phyloP scores from a whole-genome alignment of 1,140 invertebrate species.

The Ruditapes philippinarum region DNA sequence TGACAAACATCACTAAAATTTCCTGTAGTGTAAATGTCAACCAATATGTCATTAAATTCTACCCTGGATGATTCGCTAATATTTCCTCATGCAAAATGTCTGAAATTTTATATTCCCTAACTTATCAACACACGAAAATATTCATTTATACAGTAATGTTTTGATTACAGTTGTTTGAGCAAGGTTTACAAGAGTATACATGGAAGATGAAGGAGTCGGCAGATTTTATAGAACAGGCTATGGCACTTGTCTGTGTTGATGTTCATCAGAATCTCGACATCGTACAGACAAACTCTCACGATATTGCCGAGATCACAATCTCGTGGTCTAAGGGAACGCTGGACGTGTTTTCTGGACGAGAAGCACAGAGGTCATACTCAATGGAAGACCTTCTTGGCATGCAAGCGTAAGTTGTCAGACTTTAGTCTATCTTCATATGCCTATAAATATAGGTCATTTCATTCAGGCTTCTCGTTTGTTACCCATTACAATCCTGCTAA shows the following conservation, averaged over 20 bases:
- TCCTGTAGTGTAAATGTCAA: too few species aligned
- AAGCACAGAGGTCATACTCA: conserved; percentile 77
- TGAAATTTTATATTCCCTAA: too few species aligned
- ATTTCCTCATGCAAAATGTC: too few species aligned
- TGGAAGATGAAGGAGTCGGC: conserved; percentile 86
- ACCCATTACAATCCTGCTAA: too few species aligned
- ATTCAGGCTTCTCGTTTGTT: too few species aligned
- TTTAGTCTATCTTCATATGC: too few species aligned
- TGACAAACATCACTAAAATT: too few species aligned
- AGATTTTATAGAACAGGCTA: conserved; percentile 86
- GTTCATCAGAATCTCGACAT: conserved; percentile 85
- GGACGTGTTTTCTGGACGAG: conserved; percentile 82
- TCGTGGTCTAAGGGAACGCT: conserved; percentile 82
- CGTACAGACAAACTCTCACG: conserved; percentile 85
- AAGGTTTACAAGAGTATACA: conserved; percentile 84
- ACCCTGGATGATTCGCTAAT: too few species aligned
- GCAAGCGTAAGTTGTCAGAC: conserved; percentile 85
- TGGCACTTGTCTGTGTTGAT: conserved; percentile 84
- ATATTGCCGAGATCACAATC: conserved; percentile 82
- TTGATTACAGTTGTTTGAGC: conserved; percentile 79
- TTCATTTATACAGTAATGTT: too few species aligned
- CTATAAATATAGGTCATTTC: too few species aligned
- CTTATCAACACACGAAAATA: too few species aligned
- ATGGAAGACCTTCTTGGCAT: conserved; percentile 84
- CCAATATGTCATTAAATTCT: too few species aligned